Conservation (phyloP, 2,797 vertebrate genomes). For the Eupleurogrammus muticus region DNA sequence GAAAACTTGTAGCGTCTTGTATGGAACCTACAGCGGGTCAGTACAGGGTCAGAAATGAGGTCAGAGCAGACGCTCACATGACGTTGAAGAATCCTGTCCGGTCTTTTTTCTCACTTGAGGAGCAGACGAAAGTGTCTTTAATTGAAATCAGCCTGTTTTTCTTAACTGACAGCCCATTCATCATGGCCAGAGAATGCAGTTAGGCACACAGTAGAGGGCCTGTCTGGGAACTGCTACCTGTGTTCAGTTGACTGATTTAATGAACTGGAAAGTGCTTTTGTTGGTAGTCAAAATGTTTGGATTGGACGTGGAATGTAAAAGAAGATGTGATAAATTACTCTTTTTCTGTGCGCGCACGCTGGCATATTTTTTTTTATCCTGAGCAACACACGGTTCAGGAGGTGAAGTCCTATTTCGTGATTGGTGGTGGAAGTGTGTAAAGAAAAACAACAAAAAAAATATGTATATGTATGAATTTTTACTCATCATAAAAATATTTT, state of each 20-base stretch:
- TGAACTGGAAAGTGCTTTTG: slow-evolving; percentile 86
- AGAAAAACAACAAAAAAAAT: neutral
- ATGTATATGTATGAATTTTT: slow-evolving; percentile 45
- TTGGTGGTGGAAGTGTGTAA: neutral
- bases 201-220: slow-evolving; percentile 82
- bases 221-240: slow-evolving; percentile 84
- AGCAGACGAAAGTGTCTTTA: slow-evolving; percentile 84
- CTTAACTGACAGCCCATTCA: slow-evolving; percentile 91
- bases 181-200: slow-evolving; percentile 85
- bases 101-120: slow-evolving; percentile 81
- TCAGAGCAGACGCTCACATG: slow-evolving; percentile 70
- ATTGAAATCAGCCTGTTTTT: slow-evolving; percentile 91
- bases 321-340: slow-evolving; percentile 81
- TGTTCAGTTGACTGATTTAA: slow-evolving; percentile 86
- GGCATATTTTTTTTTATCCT: slow-evolving; percentile 48
- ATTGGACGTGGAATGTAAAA: slow-evolving; percentile 79
- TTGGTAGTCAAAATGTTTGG: slow-evolving; percentile 86
- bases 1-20: slow-evolving; percentile 30
- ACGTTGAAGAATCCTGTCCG: slow-evolving; percentile 72
- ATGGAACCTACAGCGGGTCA: slow-evolving; percentile 64
- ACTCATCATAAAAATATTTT: slow-evolving; percentile 60
- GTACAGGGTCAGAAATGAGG: slow-evolving; percentile 73
- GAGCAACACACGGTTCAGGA: slow-evolving; percentile 54
- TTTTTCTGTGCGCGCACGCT: slow-evolving; percentile 60
- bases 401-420: slow-evolving; percentile 54